Conservation (phyloP, 2,113 vertebrate genomes). For the Eublepharis macularius region DNA sequence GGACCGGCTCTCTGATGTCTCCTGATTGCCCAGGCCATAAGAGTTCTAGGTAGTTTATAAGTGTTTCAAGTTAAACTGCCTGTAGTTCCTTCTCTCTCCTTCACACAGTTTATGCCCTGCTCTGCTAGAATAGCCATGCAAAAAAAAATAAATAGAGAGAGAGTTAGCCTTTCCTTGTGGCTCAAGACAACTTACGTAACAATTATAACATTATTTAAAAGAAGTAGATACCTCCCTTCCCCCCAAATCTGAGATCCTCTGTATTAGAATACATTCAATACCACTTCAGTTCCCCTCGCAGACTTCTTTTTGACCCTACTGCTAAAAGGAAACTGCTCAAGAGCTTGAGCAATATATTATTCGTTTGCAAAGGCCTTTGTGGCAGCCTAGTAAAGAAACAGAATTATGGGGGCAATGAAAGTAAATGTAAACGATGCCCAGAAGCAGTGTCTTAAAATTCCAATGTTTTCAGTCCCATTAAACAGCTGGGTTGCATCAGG, state of each 20-base stretch:
- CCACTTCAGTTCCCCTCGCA: neutral
- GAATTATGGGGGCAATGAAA: neutral
- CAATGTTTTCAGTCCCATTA: neutral
- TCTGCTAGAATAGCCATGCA: neutral
- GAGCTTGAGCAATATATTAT: neutral
- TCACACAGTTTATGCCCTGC: neutral
- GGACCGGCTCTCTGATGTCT: no score
- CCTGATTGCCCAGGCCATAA: neutral
- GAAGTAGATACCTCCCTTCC: no score
- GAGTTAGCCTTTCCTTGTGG: no score
- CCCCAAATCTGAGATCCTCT: neutral
- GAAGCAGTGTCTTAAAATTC: neutral
- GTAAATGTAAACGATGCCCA: neutral
- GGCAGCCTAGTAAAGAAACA: neutral
- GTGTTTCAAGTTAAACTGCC: neutral
- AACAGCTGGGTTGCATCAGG: neutral
- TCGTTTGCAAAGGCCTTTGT: neutral
- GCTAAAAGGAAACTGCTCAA: neutral
- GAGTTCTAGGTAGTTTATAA: neutral
- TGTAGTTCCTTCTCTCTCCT: neutral
- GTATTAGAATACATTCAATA: neutral
- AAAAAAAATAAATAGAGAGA: no score
- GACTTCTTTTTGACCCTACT: neutral
- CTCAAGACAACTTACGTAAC: no score
- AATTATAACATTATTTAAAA: no score